These are phyloP conservation scores for Protophormia terraenovae DNA, from an alignment of 2,888 invertebrate genomes.

Conservation along the genomic window DNA sequence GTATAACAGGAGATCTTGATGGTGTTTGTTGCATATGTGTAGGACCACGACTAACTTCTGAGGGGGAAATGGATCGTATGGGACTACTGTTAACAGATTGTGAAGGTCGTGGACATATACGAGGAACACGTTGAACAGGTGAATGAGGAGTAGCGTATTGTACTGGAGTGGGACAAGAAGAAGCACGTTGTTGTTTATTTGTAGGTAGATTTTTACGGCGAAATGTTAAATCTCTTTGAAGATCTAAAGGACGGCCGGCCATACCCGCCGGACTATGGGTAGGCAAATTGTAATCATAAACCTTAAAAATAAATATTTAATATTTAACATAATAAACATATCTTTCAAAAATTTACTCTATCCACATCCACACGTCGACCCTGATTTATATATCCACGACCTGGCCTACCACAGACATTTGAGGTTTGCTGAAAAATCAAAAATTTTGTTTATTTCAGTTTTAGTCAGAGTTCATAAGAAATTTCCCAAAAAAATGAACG, in stretches of 20 bases:
- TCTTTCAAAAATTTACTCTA: background rate
- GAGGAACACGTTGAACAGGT: background rate
- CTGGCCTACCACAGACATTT: background rate
- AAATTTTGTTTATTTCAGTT: no score
- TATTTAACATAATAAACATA: background rate
- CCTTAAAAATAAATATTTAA: background rate
- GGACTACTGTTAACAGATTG: background rate
- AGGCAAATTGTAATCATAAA: background rate
- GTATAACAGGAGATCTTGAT: background rate
- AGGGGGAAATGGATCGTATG: background rate
- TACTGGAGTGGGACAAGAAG: background rate
- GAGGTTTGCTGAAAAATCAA: background rate
- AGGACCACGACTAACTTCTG: background rate
- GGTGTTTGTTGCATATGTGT: background rate
- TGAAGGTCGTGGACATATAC: background rate
- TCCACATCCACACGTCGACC: background rate
- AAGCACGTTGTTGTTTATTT: background rate
- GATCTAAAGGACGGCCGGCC: background rate
- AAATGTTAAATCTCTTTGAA: background rate
- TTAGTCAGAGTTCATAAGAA: no score
- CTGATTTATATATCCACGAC: background rate
- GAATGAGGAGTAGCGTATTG: background rate
- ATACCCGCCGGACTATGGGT: background rate
- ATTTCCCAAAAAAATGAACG: no score
- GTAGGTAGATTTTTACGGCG: conserved; percentile 9